These are phyloP conservation scores for Parauchenoglanis ngamensis DNA, from an alignment of 2,797 vertebrate species.

Conservation along the genomic window DNA sequence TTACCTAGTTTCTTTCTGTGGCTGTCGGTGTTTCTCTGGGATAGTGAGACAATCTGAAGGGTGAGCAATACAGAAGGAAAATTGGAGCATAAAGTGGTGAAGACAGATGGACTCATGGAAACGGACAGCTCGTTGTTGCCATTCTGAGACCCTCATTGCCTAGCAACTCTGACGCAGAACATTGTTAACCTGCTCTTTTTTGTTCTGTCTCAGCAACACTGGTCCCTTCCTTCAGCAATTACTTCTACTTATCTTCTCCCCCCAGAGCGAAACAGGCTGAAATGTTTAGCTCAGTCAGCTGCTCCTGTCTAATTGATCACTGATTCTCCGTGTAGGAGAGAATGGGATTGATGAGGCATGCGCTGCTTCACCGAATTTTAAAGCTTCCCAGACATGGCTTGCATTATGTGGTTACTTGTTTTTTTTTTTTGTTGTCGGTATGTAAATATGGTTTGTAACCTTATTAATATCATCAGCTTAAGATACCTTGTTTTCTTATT, in stretches of 20 bases:
- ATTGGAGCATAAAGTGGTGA: not conserved
- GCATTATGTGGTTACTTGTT: not conserved
- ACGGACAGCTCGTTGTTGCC: not conserved
- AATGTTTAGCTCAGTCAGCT: not conserved
- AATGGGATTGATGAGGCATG: not conserved
- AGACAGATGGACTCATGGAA: constrained; percentile 12
- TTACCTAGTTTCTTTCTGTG: not conserved
- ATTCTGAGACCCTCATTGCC: not conserved
- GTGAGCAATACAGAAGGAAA: not conserved
- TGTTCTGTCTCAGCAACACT: constrained; percentile 3
- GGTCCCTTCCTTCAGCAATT: not conserved
- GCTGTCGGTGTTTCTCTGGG: not conserved
- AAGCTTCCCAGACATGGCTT: not conserved
- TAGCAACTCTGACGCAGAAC: constrained; percentile 10
- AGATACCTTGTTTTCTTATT: not conserved
- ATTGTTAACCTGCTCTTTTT: not conserved
- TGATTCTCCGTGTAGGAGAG: not conserved
- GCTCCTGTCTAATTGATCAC: constrained; percentile 1
- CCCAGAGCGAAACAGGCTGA: not conserved
- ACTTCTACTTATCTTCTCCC: not conserved
- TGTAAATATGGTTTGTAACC: not conserved
- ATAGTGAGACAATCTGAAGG: not conserved
- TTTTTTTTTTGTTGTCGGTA: not conserved
- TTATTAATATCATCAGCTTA: not conserved
- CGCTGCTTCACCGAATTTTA: not conserved